Evolutionary conservation across 2,797 vertebrate genomes (phyloP).

Genomic region (Macropus fuliginosus): DNA sequence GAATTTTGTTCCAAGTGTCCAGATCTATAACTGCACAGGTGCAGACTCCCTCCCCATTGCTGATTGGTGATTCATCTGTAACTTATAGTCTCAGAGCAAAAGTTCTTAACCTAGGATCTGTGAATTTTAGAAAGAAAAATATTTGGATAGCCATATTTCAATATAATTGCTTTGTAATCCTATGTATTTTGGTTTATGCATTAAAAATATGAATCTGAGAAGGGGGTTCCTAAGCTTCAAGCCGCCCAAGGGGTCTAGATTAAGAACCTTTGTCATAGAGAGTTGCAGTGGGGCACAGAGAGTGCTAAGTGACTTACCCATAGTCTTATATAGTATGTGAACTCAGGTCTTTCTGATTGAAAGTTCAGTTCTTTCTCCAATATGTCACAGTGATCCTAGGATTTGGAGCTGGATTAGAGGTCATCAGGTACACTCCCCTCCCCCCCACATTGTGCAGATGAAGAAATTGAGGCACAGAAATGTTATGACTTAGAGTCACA

Average conservation of each 20-base stretch:
- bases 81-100: background rate
- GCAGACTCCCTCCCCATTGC: background rate
- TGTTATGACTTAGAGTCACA: background rate
- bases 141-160: background rate
- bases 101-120: background rate
- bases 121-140: background rate
- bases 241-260: background rate
- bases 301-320: background rate
- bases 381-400: background rate
- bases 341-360: background rate
- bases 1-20: background rate
- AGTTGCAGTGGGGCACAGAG: background rate
- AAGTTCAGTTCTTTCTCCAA: background rate
- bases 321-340: background rate
- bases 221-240: background rate
- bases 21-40: background rate
- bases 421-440: background rate
- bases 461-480: background rate
- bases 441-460: background rate
- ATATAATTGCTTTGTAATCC: background rate
- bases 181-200: background rate
- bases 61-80: background rate
- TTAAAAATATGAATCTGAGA: background rate
- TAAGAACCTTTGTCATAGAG: background rate
- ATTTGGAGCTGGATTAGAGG: background rate